Base-by-base conservation (phyloP, 2,888 invertebrate genomes). In the Monoplex corrugatus region DNA sequence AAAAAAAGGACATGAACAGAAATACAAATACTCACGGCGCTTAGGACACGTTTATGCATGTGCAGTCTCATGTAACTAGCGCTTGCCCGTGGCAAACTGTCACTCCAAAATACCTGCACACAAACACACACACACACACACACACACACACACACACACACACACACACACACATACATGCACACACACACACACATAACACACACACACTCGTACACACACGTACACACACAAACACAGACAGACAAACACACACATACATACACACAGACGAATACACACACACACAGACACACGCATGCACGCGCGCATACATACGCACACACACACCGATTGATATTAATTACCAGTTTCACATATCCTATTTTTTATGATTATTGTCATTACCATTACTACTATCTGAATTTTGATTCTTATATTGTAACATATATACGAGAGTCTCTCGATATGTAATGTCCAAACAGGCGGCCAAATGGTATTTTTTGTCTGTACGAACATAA, bases 51-150 rank as follows among this genome's bases (percentile, higher is more conserved):
- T 72, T 93, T 93, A 84, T 93, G 87, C 87, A 94, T 94, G 40
- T 92, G 91, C 10, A 94, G 88, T 63, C 92, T 88, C 13, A 92
- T 89, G 28, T 92, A 90, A 35, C 88, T 89, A 10, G 93, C 92
- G 78, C 92, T 92, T 57, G 92, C 93, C 38, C 63, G 89, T 8
- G 92, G 92, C n/a, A 94, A 87, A 19, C 92, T 91, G 89, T 93
- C 93, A 90, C 94, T 94, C 93, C 94, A 94, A 16, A 91, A 92
- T 43, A 94, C 92, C 94, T 95, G 90, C 28, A 44, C 35, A 35
- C 3, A 75, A 13, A 75, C 75, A 75, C 75, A 38, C 75, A 35
- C 75, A 43, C 43, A 23, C 43, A 28, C n/a, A 16, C 43, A 28
- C 80, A 80, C 43, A 28, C 80, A 80, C 78, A 44, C 80, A 43